A percentile compares a stretch with the other conserved stretches of the same genome.
Evolutionary conservation across 2,888 invertebrate species (phyloP).

Genomic region (Nephrocerus scutellatus): DNA sequence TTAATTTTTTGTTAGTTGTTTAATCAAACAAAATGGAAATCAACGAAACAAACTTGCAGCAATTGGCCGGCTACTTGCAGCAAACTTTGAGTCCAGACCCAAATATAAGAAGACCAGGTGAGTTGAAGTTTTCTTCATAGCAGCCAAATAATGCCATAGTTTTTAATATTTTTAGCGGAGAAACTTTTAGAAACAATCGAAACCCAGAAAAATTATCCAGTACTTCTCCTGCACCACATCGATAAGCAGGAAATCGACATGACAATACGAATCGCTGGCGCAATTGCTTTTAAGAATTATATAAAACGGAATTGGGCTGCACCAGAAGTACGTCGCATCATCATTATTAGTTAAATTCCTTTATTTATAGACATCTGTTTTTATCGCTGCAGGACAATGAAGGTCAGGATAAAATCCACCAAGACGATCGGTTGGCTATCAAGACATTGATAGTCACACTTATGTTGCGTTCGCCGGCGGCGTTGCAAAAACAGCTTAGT

Average conservation of each 20-base stretch:
- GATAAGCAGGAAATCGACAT: constrained; percentile 73
- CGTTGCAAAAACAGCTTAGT: constrained; percentile 88
- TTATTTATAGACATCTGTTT: too few relatives aligned
- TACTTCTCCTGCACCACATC: constrained; percentile 76
- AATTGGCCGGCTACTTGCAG: constrained; percentile 75
- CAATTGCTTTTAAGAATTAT: constrained; percentile 94
- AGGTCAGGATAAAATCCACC: constrained; percentile 70
- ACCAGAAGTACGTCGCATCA: constrained; percentile 61
- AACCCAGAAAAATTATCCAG: constrained; percentile 81
- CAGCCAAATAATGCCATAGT: too few relatives aligned
- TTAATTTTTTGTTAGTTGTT: background rate
- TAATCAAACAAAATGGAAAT: constrained; percentile 64
- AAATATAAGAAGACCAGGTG: constrained; percentile 76
- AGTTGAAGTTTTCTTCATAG: too few relatives aligned
- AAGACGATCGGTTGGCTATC: constrained; percentile 68
- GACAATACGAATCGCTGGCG: constrained; percentile 80
- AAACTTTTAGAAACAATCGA: constrained; percentile 86
- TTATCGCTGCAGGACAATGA: constrained; percentile 56
- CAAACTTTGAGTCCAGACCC: constrained; percentile 83
- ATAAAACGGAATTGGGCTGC: constrained; percentile 90
- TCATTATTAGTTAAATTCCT: too few relatives aligned
- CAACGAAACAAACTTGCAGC: constrained; percentile 75
- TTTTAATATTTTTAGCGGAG: constrained; percentile 60
- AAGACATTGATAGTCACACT: constrained; percentile 82
- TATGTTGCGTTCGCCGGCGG: constrained; percentile 86